Base-by-base conservation (phyloP, 2,888 invertebrate genomes). In the Drosophila mercatorum region DNA sequence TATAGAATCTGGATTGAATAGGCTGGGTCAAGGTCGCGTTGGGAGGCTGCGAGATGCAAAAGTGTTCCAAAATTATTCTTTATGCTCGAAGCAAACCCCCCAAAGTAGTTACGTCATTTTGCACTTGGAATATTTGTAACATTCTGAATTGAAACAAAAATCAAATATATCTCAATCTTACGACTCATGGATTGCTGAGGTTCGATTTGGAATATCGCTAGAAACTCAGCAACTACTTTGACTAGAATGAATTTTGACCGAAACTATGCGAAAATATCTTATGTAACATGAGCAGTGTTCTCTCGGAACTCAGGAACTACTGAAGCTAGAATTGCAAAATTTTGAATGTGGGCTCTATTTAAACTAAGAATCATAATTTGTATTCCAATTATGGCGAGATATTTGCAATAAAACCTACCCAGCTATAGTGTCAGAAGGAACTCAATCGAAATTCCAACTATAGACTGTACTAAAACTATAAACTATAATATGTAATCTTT, bases 81-180 rank as follows among this genome's bases (percentile, higher is more conserved):
- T 59, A 4, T 58, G 14, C 34, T 44, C 34, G 34, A n/a, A 17
- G 17, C 55, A 7, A 31, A 11, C 55, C 40, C 31, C 55, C 41
- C 17, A 43, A 51, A 47, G 44, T 12, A 41, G 10, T 17, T n/a
- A 40, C 34, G 22, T 22, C 47, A 40, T n/a, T 31, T 46, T 12
- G 12, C 26, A 26, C 26, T 14, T 14, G 5, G 1, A 34, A 34
- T 10, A 46, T 14, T 46, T 46, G 1, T 31, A 22, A 14, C 36
- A 1, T 2, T 3, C 6, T 8, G 4, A 43, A 47, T n/a, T 59
- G 73, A 75, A 58, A n/a, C 28, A 6, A 36, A 66, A 77, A 53
- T 44, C 65, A 57, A 76, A 69, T 46, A n/a, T 22, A 22, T 12
- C 10, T 26, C 12, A 17, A 22, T 22, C 22, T 4, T 51, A 5